Evolutionary conservation across 1,140 invertebrate species (phyloP).

Genomic region (Achatina immaculata): DNA sequence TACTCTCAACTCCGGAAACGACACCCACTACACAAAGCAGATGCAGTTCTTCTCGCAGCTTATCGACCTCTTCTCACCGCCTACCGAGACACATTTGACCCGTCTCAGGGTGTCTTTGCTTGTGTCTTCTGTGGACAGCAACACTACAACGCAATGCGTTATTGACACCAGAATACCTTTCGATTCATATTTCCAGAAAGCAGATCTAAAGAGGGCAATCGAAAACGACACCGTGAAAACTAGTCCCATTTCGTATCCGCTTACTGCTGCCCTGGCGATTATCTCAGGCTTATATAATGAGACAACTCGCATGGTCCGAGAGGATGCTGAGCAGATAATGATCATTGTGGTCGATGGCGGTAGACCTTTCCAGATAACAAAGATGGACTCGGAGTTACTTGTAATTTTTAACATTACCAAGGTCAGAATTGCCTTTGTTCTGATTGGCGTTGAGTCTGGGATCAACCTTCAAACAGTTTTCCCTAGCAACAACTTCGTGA

Average conservation of each 20-base stretch:
- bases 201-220: not conserved
- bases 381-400: not conserved
- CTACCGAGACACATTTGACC: not conserved
- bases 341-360: slow-evolving; percentile 6
- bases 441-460: not conserved
- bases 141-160: not conserved
- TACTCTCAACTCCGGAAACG: not conserved
- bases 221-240: not conserved
- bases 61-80: not conserved
- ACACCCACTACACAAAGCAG: not conserved
- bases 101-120: slow-evolving; percentile 1
- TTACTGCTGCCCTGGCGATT: not conserved
- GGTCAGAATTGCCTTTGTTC: not conserved
- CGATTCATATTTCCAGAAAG: not conserved
- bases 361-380: slow-evolving; percentile 9
- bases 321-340: not conserved
- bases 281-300: not conserved
- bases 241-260: not conserved
- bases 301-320: not conserved
- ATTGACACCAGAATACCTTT: not conserved
- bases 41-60: slow-evolving; percentile 22
- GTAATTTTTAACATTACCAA: not conserved
- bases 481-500: not conserved
- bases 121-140: not conserved
- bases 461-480: not conserved